Conservation (phyloP, 2,797 vertebrate genomes). For the Phalloptychus januarius region DNA sequence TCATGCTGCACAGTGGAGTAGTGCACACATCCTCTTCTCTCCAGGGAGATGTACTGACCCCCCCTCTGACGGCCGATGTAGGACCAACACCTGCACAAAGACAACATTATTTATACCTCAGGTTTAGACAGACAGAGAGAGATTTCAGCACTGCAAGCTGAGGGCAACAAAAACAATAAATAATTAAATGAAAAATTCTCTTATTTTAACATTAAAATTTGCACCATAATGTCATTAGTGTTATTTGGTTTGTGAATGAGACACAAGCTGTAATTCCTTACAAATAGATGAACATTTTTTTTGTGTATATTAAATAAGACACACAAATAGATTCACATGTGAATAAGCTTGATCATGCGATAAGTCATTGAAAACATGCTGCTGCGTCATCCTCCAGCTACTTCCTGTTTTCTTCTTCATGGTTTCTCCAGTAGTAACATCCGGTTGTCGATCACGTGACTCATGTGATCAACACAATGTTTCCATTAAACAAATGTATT, state of each 20-base stretch:
- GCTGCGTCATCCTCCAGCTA: no score
- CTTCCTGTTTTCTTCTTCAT: no score
- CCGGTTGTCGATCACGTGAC: no score
- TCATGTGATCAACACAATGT: no score
- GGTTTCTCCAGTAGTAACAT: no score
- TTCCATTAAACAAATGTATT: no score
- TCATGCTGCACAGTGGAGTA: slow-evolving; percentile 57
- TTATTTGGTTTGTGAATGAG: not conserved
- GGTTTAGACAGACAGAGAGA: not conserved
- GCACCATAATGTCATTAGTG: not conserved
- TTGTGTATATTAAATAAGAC: no score
- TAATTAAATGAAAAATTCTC: not conserved
- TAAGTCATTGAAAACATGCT: no score
- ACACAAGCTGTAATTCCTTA: not conserved
- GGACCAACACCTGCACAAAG: slow-evolving; percentile 64
- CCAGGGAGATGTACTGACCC: slow-evolving; percentile 41
- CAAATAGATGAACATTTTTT: no score
- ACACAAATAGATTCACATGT: no score
- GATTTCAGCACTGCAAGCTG: not conserved
- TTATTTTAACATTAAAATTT: not conserved
- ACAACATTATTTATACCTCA: not conserved
- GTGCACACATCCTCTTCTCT: slow-evolving; percentile 42
- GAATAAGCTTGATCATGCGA: no score
- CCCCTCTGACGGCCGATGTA: slow-evolving; percentile 24
- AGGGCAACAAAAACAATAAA: not conserved